These are phyloP conservation scores for Geodia barretti DNA, from an alignment of 37 sponge, comb jelly and placozoan genomes.

Conservation along the genomic window DNA sequence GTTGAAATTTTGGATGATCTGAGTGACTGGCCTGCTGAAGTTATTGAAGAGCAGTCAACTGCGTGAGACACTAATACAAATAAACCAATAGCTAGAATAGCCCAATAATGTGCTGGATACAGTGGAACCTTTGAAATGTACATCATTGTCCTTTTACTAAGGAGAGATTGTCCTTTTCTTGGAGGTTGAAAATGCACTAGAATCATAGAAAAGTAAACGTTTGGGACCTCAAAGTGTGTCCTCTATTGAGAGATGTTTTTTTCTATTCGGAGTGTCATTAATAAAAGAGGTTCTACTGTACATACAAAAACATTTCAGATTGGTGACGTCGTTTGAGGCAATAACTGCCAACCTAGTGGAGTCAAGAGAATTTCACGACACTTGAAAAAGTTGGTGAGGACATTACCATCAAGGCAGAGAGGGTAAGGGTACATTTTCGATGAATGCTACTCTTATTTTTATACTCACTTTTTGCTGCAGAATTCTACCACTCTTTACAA, in stretches of 20 bases:
- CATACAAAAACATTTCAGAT: no score
- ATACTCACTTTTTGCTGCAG: not conserved
- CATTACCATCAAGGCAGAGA: slow-evolving; percentile 16
- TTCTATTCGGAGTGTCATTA: slow-evolving; percentile 16
- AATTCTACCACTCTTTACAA: not conserved
- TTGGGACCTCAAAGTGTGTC: no score
- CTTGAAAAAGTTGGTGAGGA: slow-evolving; percentile 5
- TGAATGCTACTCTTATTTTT: not conserved
- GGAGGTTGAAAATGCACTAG: no score
- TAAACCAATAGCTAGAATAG: no score
- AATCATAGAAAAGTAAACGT: no score
- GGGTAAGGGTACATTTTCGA: slow-evolving; percentile 29
- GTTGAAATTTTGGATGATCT: slow-evolving; percentile 22
- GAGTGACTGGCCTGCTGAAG: slow-evolving; percentile 41
- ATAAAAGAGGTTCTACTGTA: no score
- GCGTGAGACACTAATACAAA: not conserved
- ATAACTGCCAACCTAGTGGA: slow-evolving; percentile 30
- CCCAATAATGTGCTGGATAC: no score
- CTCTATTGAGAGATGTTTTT: not conserved
- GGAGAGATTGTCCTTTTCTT: no score
- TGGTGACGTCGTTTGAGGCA: slow-evolving; percentile 50
- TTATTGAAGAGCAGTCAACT: slow-evolving; percentile 13
- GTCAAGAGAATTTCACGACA: slow-evolving; percentile 13
- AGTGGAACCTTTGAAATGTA: no score
- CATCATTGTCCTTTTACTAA: no score